Evolutionary conservation across 2,888 invertebrate species (phyloP).

Genomic region (Agrotis exclamationis): DNA sequence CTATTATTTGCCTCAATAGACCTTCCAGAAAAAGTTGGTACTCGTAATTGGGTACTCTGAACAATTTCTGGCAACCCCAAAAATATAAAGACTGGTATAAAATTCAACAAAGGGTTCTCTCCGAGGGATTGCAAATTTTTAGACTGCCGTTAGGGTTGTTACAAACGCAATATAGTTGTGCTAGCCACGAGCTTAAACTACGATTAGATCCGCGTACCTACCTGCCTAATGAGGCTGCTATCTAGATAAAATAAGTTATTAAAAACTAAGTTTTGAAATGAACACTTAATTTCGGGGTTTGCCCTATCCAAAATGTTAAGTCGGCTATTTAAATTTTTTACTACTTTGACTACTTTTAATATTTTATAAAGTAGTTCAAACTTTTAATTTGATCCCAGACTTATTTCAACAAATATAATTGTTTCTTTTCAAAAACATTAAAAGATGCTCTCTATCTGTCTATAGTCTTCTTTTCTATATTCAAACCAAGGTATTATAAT

Average conservation of each 20-base stretch:
- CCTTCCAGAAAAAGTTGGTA: slow-evolving; percentile 47
- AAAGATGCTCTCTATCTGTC: too few species aligned
- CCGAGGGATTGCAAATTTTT: slow-evolving; percentile 37
- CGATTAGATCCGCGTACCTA: slow-evolving; percentile 44
- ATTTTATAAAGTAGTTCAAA: neutral
- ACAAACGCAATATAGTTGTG: slow-evolving; percentile 31
- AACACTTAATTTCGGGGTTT: slow-evolving; percentile 44
- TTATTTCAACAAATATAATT: neutral
- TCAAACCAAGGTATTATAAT: slow-evolving; percentile 1
- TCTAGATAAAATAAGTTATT: slow-evolving; percentile 39
- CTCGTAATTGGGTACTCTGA: slow-evolving; percentile 39
- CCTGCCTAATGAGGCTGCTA: slow-evolving; percentile 40
- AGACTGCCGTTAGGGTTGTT: slow-evolving; percentile 25
- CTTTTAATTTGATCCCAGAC: neutral
- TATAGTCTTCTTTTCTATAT: neutral
- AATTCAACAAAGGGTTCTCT: slow-evolving; percentile 39
- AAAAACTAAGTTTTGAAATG: slow-evolving; percentile 48
- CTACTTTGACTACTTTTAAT: neutral
- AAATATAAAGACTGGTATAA: slow-evolving; percentile 41
- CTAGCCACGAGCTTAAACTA: slow-evolving; percentile 25
- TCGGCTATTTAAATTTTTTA: slow-evolving; percentile 15
- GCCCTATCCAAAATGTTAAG: slow-evolving; percentile 15
- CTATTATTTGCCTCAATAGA: slow-evolving; percentile 42
- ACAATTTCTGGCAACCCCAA: slow-evolving; percentile 34
- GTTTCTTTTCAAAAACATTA: slow-evolving; percentile 1